phyloP scores from a whole-genome alignment of 2,113 vertebrate genomes.

The Uria aalge region DNA sequence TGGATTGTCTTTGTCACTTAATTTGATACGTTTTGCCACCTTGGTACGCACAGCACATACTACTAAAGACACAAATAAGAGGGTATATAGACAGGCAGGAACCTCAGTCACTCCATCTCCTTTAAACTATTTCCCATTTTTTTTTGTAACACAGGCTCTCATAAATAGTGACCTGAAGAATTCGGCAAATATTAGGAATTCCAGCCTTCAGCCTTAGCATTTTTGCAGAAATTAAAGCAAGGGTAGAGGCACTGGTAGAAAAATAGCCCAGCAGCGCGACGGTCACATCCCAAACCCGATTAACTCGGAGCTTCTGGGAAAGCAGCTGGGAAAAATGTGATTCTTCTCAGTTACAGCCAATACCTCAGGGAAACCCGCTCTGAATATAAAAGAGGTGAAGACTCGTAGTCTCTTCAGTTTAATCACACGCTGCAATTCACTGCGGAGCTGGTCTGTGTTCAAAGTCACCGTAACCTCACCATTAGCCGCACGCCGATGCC shows the following conservation, averaged over 20 bases:
- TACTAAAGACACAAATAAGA: not conserved
- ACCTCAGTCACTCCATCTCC: not conserved
- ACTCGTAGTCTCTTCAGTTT: not conserved
- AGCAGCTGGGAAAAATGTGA: not conserved
- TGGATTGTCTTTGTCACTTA: not conserved
- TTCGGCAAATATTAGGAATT: not conserved
- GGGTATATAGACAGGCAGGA: not conserved
- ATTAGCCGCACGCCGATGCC: not conserved
- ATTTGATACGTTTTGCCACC: not conserved
- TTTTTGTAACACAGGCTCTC: not conserved
- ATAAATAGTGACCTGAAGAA: not conserved
- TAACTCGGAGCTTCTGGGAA: not conserved
- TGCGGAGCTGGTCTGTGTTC: not conserved
- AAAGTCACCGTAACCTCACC: not conserved
- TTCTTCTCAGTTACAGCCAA: not conserved
- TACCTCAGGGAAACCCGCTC: not conserved
- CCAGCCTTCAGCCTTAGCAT: not conserved
- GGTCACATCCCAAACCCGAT: not conserved
- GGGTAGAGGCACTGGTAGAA: not conserved
- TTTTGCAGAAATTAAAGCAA: not conserved
- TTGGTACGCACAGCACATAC: not conserved
- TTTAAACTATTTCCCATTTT: rapidly evolving
- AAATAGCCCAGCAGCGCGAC: not conserved
- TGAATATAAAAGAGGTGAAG: not conserved
- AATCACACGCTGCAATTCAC: not conserved